These are phyloP conservation scores for Coenobita brevimanus DNA, from an alignment of 1,140 invertebrate species.

Conservation along the genomic window DNA sequence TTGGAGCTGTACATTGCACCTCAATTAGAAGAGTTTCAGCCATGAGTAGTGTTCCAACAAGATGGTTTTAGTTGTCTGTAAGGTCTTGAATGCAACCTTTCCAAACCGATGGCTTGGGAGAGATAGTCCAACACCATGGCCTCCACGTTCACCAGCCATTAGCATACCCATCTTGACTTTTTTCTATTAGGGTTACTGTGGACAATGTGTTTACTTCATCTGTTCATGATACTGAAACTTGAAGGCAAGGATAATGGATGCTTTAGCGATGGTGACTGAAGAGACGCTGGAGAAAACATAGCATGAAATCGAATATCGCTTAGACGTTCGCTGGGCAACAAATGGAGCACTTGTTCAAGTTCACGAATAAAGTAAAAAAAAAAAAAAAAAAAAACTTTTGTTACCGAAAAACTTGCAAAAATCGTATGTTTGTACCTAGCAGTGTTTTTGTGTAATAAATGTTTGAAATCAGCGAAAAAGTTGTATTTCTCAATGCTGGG, in stretches of 20 bases:
- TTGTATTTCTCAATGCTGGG: too few species aligned
- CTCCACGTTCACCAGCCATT: slow-evolving; percentile 9
- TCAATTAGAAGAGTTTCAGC: slow-evolving; percentile 29
- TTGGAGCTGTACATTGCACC: neutral
- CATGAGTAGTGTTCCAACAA: neutral
- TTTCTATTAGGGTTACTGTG: neutral
- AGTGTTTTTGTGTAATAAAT: slow-evolving; percentile 12
- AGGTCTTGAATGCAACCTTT: slow-evolving; percentile 2
- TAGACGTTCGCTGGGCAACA: slow-evolving; percentile 10
- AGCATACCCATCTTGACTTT: slow-evolving; percentile 9
- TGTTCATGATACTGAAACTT: neutral
- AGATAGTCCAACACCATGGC: slow-evolving; percentile 7
- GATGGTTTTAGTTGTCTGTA: slow-evolving; percentile 9
- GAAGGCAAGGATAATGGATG: neutral
- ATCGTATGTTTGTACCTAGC: neutral
- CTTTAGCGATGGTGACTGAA: neutral
- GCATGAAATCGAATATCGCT: neutral
- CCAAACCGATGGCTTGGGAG: neutral
- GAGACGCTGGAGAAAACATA: slow-evolving; percentile 18
- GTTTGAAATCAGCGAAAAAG: slow-evolving; percentile 9
- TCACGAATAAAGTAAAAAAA: neutral
- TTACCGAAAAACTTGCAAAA: neutral
- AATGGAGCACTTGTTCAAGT: neutral
- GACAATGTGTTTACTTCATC: neutral
- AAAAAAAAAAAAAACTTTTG: neutral